These are phyloP conservation scores for Cataglyphis hispanica DNA, from an alignment of 1,140 invertebrate species.

Conservation along the genomic window DNA sequence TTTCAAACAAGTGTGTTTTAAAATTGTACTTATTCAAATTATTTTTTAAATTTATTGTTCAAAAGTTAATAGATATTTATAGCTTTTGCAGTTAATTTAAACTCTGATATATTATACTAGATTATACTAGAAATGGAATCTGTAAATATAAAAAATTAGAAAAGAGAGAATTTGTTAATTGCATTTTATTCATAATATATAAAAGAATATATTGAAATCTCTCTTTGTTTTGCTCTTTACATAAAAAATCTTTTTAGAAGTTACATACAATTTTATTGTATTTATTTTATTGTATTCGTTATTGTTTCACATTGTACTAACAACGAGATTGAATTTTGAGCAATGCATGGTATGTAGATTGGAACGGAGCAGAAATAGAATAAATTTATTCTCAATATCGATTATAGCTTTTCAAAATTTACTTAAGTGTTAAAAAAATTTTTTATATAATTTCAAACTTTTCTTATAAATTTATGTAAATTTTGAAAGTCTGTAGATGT, in stretches of 20 bases:
- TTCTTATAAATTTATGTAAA: background rate
- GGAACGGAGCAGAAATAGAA: background rate
- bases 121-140: no score
- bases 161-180: background rate
- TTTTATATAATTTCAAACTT: background rate
- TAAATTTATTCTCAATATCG: conserved; percentile 17
- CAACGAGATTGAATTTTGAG: background rate
- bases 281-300: background rate
- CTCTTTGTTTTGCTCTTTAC: background rate
- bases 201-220: conserved; percentile 62
- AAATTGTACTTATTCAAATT: conserved; percentile 1
- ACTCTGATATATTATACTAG: background rate
- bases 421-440: background rate
- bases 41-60: background rate
- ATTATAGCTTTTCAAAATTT: background rate
- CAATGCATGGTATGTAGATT: background rate
- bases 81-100: background rate
- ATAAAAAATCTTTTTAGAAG: background rate
- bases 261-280: conserved; percentile 1
- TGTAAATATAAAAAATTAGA: background rate
- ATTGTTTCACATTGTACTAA: background rate
- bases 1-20: background rate
- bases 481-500: background rate
- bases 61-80: background rate
- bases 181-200: conserved; percentile 63